Conservation (phyloP, 2,113 vertebrate species). For the Raja brachyura region DNA sequence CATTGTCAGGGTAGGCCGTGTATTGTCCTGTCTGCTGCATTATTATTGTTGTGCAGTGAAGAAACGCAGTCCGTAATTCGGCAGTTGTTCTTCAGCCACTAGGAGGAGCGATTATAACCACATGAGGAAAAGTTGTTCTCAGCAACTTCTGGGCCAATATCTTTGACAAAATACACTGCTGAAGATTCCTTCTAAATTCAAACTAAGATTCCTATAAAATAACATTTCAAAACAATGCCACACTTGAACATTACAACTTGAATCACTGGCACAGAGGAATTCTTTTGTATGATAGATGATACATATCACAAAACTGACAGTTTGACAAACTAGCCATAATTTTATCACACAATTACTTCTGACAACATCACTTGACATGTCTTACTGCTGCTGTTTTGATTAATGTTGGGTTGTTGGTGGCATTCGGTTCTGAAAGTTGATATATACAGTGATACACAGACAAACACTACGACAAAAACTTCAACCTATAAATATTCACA, state of each 20-base stretch:
- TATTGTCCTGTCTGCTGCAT: no score
- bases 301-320: not conserved
- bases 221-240: not conserved
- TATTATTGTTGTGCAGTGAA: no score
- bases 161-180: no score
- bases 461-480: not conserved
- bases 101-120: no score
- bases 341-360: constrained; percentile 28
- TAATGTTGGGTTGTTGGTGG: constrained; percentile 16
- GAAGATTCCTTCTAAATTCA: not conserved
- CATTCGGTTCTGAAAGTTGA: constrained; percentile 8
- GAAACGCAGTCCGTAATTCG: no score
- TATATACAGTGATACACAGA: not conserved
- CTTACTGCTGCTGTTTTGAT: constrained; percentile 19
- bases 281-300: not conserved
- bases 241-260: constrained; percentile 17
- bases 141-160: no score
- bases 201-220: not conserved
- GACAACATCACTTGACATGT: constrained; percentile 31
- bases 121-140: no score
- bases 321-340: constrained; percentile 21
- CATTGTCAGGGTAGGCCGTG: no score
- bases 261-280: not conserved
- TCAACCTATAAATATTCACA: not conserved
- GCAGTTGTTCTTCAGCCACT: no score